These are phyloP conservation scores for Phyllostomus discolor DNA, from an alignment of 2,113 vertebrate genomes.

Conservation along the genomic window DNA sequence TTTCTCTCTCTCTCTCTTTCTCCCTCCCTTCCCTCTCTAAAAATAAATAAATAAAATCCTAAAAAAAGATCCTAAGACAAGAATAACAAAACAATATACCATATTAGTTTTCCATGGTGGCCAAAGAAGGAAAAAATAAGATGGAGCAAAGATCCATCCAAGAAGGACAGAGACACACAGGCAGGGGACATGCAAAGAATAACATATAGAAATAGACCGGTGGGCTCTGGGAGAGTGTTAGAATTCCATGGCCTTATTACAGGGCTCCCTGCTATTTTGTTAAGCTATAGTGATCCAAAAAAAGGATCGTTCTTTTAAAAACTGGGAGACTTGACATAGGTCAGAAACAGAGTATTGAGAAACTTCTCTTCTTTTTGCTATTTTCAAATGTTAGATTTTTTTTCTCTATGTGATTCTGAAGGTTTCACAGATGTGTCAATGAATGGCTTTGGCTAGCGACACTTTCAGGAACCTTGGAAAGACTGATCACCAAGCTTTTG, in stretches of 20 bases:
- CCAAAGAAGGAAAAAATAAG: slow-evolving; percentile 11
- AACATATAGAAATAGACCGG: background rate
- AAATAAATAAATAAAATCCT: too few species aligned
- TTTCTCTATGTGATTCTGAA: slow-evolving; percentile 8
- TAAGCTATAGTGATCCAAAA: background rate
- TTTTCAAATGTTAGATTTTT: background rate
- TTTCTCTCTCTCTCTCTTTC: too few species aligned
- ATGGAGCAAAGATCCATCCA: background rate
- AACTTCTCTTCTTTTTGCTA: background rate
- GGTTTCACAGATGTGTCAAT: background rate
- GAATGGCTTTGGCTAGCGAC: background rate
- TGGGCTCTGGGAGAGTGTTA: background rate
- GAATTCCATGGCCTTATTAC: background rate
- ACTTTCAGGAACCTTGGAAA: background rate
- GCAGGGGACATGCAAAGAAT: background rate
- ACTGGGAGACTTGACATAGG: background rate
- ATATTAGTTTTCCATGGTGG: background rate
- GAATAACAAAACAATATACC: background rate
- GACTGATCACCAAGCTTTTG: background rate
- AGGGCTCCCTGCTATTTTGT: background rate
- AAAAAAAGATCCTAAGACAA: background rate
- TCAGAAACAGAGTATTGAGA: background rate
- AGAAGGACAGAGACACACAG: background rate
- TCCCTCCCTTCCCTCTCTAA: too few species aligned
- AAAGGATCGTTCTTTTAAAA: background rate